Conservation (phyloP, 2,113 vertebrate genomes). For the Eclectus roratus region DNA sequence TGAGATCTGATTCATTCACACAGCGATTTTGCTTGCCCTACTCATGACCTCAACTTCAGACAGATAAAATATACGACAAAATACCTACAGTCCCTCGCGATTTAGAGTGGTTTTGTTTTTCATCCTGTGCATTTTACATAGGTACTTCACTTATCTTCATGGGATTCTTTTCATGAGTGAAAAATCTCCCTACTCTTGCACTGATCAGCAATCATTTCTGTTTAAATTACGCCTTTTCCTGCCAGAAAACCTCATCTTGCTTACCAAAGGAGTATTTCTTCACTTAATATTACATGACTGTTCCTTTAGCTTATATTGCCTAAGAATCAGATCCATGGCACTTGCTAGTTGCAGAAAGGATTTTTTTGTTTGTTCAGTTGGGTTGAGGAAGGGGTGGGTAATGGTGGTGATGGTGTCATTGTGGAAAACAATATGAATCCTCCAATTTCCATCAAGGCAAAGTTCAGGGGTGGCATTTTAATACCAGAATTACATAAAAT, state of each 20-base stretch:
- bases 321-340: not conserved
- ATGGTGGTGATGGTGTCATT: not conserved
- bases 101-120: not conserved
- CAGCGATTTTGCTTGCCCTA: not conserved
- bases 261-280: not conserved
- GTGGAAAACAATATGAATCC: not conserved
- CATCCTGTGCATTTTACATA: not conserved
- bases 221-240: not conserved
- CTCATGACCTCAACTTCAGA: not conserved
- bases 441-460: not conserved
- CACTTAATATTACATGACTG: not conserved
- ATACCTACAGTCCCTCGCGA: not conserved
- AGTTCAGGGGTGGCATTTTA: not conserved
- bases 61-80: not conserved
- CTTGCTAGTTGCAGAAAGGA: not conserved
- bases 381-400: rapidly evolving
- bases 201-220: not conserved
- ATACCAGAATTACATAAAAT: not conserved
- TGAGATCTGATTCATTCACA: constrained; percentile 26
- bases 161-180: not conserved
- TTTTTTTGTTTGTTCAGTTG: not conserved
- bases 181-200: not conserved
- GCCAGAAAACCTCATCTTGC: not conserved
- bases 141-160: not conserved
- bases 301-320: not conserved